These are phyloP conservation scores for Corythornis cristatus DNA, from an alignment of 2,113 vertebrate species.

Conservation along the genomic window DNA sequence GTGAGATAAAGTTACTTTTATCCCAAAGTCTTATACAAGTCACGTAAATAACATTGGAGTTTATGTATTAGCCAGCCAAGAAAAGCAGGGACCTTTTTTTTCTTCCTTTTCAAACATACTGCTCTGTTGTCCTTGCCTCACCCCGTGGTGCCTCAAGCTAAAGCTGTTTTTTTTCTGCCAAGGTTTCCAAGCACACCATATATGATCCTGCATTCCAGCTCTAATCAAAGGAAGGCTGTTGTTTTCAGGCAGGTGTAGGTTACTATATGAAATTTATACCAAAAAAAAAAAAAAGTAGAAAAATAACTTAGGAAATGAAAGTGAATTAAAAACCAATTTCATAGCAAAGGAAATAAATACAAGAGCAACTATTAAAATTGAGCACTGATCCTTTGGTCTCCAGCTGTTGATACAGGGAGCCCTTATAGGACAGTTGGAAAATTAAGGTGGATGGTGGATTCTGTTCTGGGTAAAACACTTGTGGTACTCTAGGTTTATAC, in stretches of 20 bases:
- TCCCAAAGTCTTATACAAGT: background rate
- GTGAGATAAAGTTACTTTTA: background rate
- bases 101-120: background rate
- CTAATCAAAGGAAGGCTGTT: background rate
- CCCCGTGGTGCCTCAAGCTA: background rate
- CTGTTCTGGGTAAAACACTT: background rate
- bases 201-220: constrained; percentile 21
- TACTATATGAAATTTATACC: background rate
- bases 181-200: background rate
- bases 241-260: constrained; percentile 15
- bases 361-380: background rate
- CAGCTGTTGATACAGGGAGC: background rate
- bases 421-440: background rate
- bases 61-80: constrained; percentile 6
- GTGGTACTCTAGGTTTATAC: background rate
- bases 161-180: constrained; percentile 3
- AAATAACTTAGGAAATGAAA: constrained; percentile 48
- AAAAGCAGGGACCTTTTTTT: background rate
- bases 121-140: constrained; percentile 31
- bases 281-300: background rate
- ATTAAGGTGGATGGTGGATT: background rate
- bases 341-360: background rate
- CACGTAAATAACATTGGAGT: background rate
- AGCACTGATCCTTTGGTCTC: background rate
- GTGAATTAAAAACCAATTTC: constrained; percentile 40